A percentile compares a stretch with the other conserved stretches of the same genome.
Evolutionary conservation across 2,888 invertebrate species (phyloP).

Genomic region (Acrobasis suavella): DNA sequence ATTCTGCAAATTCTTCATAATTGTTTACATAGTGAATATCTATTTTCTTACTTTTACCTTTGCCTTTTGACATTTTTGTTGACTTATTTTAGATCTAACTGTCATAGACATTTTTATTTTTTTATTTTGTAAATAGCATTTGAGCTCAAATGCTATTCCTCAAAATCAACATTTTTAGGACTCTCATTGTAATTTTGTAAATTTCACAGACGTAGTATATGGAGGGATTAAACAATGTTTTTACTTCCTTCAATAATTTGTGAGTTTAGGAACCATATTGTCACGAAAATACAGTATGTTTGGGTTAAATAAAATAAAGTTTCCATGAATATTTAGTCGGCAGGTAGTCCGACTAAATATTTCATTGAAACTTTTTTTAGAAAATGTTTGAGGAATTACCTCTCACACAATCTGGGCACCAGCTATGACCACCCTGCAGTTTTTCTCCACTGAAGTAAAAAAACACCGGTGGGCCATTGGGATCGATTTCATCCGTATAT

Average conservation of each 20-base stretch:
- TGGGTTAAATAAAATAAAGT: too few relatives aligned
- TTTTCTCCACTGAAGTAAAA: conserved; percentile 87
- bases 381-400: conserved; percentile 73
- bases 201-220: too few relatives aligned
- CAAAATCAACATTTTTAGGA: too few relatives aligned
- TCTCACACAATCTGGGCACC: conserved; percentile 94
- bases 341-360: too few relatives aligned
- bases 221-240: too few relatives aligned
- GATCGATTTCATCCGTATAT: conserved; percentile 77
- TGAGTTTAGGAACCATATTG: too few relatives aligned
- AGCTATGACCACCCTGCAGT: conserved; percentile 86
- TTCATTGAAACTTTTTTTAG: too few relatives aligned
- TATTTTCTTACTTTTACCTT: conserved; percentile 34
- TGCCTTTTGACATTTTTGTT: conserved; percentile 19
- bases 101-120: conserved; percentile 12
- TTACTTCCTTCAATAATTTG: too few relatives aligned
- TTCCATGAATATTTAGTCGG: too few relatives aligned
- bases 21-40: conserved; percentile 43
- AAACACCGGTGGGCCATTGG: conserved; percentile 61
- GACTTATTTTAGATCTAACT: not conserved
- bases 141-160: too few relatives aligned
- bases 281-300: too few relatives aligned
- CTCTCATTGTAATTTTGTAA: too few relatives aligned
- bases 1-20: conserved; percentile 57
- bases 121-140: not conserved